A percentile compares a stretch with the other conserved stretches of the same genome.
These are phyloP conservation scores for Rhaphigaster nebulosa DNA, from an alignment of 2,888 invertebrate species.

Conservation along the genomic window DNA sequence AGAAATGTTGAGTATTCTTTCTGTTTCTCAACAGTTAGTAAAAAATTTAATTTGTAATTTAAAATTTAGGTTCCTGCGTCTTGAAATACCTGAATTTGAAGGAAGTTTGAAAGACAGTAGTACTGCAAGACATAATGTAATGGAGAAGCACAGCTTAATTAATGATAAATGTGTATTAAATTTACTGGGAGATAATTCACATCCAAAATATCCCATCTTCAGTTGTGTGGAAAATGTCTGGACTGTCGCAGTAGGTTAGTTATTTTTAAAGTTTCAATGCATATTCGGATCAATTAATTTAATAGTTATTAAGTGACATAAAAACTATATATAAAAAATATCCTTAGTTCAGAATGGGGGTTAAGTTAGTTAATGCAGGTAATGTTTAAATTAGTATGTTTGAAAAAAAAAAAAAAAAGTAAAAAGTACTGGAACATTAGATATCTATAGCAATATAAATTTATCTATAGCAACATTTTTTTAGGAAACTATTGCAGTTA, in stretches of 20 bases:
- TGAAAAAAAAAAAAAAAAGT: too few species aligned
- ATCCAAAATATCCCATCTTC: conserved; percentile 78
- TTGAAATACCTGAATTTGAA: conserved; percentile 76
- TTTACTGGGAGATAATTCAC: conserved; percentile 81
- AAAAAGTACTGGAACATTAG: too few species aligned
- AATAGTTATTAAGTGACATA: background rate
- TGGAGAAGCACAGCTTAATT: conserved; percentile 70
- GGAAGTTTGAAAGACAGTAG: conserved; percentile 81
- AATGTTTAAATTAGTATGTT: too few species aligned
- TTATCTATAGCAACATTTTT: too few species aligned
- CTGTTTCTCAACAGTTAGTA: background rate
- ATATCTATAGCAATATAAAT: too few species aligned
- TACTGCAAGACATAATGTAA: conserved; percentile 76
- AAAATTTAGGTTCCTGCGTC: conserved; percentile 77
- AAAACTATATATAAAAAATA: background rate
- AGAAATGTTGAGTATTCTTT: background rate
- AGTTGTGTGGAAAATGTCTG: conserved; percentile 77
- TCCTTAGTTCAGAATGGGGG: background rate
- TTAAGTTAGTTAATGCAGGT: too few species aligned
- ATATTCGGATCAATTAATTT: background rate
- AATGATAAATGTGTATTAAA: conserved; percentile 75
- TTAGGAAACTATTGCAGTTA: too few species aligned
- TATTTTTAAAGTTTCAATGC: background rate
- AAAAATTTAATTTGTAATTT: background rate
- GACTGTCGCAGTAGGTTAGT: conserved; percentile 83